Conservation (phyloP, 2,888 invertebrate genomes). For the Sepiola atlantica region DNA sequence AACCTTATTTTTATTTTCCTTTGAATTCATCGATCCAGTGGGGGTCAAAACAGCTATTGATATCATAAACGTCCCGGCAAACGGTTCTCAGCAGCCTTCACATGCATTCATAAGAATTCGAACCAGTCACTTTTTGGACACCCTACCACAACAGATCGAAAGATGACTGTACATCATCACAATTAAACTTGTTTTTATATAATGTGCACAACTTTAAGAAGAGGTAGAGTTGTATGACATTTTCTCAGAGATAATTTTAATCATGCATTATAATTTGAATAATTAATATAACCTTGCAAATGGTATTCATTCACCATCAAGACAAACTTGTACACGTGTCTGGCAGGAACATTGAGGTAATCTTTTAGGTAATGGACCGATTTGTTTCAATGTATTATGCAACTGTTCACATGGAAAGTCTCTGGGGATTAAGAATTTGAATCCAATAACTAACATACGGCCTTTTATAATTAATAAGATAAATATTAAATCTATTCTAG, state of each 20-base stretch:
- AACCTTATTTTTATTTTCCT: no score
- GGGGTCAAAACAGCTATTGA: not conserved
- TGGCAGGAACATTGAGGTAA: slow-evolving; percentile 64
- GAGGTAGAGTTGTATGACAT: no score
- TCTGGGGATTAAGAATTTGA: not conserved
- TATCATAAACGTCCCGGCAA: not conserved
- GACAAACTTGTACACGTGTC: slow-evolving; percentile 75
- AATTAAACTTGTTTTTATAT: no score
- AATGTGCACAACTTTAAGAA: no score
- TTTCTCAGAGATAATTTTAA: no score
- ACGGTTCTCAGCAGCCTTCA: not conserved
- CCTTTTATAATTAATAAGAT: no score
- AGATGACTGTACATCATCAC: no score
- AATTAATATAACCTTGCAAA: not conserved
- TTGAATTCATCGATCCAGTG: not conserved
- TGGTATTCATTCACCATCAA: slow-evolving; percentile 57
- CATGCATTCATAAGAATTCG: no score
- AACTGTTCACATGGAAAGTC: slow-evolving; percentile 24
- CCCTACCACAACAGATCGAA: no score
- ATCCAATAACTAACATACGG: no score
- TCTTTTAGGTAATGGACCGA: slow-evolving; percentile 49
- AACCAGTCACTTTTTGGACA: no score
- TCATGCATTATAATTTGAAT: not conserved
- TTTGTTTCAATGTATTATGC: not conserved
- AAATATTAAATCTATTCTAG: no score